Evolutionary conservation across 2,888 invertebrate species (phyloP).

Genomic region (Phrixothrix hirtus): DNA sequence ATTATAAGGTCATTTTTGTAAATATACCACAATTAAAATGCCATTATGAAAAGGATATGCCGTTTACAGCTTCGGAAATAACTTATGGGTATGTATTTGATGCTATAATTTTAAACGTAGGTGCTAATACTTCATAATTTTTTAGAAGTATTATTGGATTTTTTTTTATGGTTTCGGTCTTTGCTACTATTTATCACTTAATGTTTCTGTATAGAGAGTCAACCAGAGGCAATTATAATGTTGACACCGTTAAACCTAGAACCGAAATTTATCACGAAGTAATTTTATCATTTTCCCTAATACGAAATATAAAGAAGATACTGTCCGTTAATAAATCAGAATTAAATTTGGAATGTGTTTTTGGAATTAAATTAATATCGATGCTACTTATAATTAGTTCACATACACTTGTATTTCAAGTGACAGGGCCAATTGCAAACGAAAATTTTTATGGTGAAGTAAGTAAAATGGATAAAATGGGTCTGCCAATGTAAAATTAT

Average conservation of each 20-base stretch:
- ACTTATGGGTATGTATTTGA: slow-evolving; percentile 53
- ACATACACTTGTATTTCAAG: slow-evolving; percentile 68
- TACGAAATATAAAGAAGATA: slow-evolving; percentile 64
- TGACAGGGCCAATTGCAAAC: slow-evolving; percentile 71
- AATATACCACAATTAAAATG: slow-evolving; percentile 40
- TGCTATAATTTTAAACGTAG: not conserved
- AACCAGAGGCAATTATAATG: slow-evolving; percentile 36
- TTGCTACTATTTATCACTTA: slow-evolving; percentile 44
- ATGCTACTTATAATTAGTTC: slow-evolving; percentile 71
- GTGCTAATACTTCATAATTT: slow-evolving; percentile 4
- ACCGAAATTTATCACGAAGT: slow-evolving; percentile 37
- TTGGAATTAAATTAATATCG: slow-evolving; percentile 64
- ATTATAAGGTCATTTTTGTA: slow-evolving; percentile 39
- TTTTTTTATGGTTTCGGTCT: slow-evolving; percentile 40
- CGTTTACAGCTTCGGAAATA: slow-evolving; percentile 52
- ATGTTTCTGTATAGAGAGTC: slow-evolving; percentile 38
- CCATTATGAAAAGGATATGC: slow-evolving; percentile 34
- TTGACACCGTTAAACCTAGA: slow-evolving; percentile 30
- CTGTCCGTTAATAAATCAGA: slow-evolving; percentile 61
- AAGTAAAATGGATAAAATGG: slow-evolving; percentile 31
- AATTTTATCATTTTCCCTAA: slow-evolving; percentile 62
- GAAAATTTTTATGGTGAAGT: slow-evolving; percentile 66
- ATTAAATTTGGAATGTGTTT: slow-evolving; percentile 64
- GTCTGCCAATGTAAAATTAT: no score
- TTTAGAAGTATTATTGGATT: slow-evolving; percentile 41